Percentiles rank a stretch among this genome's conserved stretches.
These are phyloP conservation scores for Pristionchus fissidentatus DNA, from an alignment of 2,888 invertebrate genomes.

Conservation along the genomic window DNA sequence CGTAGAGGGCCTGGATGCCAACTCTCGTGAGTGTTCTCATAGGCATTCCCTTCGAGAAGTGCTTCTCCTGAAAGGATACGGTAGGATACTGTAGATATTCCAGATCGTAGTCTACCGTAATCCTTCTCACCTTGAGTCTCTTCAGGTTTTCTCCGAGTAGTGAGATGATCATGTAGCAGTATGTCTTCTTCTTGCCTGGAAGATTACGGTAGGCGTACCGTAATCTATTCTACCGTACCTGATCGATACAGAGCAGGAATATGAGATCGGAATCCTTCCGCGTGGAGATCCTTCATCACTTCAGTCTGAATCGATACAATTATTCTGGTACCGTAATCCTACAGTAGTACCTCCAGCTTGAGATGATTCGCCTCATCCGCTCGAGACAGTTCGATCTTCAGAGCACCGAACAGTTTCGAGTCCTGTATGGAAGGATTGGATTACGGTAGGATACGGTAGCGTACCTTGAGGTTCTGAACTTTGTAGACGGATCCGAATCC, in stretches of 20 bases:
- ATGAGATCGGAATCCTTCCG: slow-evolving; percentile 52
- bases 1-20: slow-evolving; percentile 38
- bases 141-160: slow-evolving; percentile 65
- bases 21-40: slow-evolving; percentile 18
- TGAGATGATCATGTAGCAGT: slow-evolving; percentile 69
- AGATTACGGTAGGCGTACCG: neutral
- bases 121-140: slow-evolving; percentile 44
- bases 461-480: slow-evolving; percentile 34
- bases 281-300: slow-evolving; percentile 36
- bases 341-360: slow-evolving; percentile 45
- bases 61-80: slow-evolving; percentile 21
- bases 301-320: slow-evolving; percentile 33
- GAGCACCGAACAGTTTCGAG: slow-evolving; percentile 16
- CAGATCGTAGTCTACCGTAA: neutral
- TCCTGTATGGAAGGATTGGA: neutral
- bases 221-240: slow-evolving; percentile 47
- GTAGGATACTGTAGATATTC: too few relatives aligned
- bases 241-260: slow-evolving; percentile 63
- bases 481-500: slow-evolving; percentile 46
- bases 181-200: slow-evolving; percentile 50
- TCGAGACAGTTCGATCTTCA: slow-evolving; percentile 18
- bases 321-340: slow-evolving; percentile 11
- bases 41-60: slow-evolving; percentile 36
- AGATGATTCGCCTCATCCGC: slow-evolving; percentile 29
- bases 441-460: neutral